Percentiles rank a stretch among this genome's conserved stretches.
These are phyloP conservation scores for Hypanus sabinus DNA, from an alignment of 2,113 vertebrate species.

Conservation along the genomic window DNA sequence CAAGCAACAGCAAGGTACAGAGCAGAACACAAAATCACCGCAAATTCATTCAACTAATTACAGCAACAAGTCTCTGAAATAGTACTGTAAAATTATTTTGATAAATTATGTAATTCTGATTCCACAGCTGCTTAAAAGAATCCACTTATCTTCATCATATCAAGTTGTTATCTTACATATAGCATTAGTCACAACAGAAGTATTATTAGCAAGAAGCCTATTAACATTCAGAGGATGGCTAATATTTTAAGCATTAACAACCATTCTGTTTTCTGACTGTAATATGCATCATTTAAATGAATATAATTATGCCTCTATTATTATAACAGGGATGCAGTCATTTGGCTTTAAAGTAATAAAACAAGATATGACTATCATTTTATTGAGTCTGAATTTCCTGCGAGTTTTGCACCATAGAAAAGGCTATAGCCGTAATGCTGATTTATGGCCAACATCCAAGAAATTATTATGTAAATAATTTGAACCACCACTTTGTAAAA, in stretches of 20 bases:
- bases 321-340: not conserved
- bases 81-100: not conserved
- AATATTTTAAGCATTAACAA: not conserved
- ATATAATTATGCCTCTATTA: not conserved
- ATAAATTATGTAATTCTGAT: not conserved
- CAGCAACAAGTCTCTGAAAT: not conserved
- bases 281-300: not conserved
- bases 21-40: not conserved
- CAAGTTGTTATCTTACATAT: not conserved
- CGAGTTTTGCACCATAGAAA: not conserved
- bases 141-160: not conserved
- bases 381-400: not conserved
- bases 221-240: not conserved
- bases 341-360: not conserved
- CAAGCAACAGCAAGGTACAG: not conserved
- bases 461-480: not conserved
- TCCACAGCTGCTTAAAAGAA: not conserved
- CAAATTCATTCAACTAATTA: slow-evolving; percentile 8
- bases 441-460: not conserved
- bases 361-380: not conserved
- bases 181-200: not conserved
- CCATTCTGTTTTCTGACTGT: not conserved
- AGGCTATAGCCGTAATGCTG: not conserved
- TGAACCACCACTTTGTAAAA: not conserved
- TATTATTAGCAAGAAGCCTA: not conserved